Base-by-base conservation (phyloP, 2,113 vertebrate genomes). In the Etia nguti region DNA sequence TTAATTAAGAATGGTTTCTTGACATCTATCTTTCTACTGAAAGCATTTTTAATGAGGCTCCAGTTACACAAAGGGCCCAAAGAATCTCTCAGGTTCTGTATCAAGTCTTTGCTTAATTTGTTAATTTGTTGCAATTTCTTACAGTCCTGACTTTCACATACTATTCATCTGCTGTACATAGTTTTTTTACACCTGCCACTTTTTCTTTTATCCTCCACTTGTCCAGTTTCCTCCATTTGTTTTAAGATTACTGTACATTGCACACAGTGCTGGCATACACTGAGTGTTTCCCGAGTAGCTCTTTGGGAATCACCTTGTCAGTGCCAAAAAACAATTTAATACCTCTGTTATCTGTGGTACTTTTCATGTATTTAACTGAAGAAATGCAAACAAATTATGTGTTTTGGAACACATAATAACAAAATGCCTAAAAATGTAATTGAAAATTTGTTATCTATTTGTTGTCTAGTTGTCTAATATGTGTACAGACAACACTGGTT, bases 1-100 rank as follows among this genome's bases (percentile, higher is more conserved):
- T 16, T 46, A 43, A 15, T 70, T 70, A 26, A 70, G 38, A 70
- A 46, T 70, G 65, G n/a, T n/a, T 46, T 70, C 38, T 70, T 70
- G 38, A 70, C 8, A 70, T 6, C 13, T 10, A 70, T 6, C 13
- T 10, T 70, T 70, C 65, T 43, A 43, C n/a, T 43, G 0, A 24
- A 38, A 70, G 20, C n/a, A 70, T 70, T 70, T 43, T 43, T 16
- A 43, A 43, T 70, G 12, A 43, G 38, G n/a, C 2, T 1, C 22
- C 8, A 70, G 12, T 43, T 8, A 70, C 38, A 13, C 1, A 24
- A 73, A 46, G 38, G 0, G 0, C 38, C 38, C 38, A 24, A 26
- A 43, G 13, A 43, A 73, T 73, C 13, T 26, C 22, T 73, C n/a
- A 0, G 0, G 2, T 73, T 24, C 3, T 46, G 3, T 73, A 15